A percentile compares a stretch with the other conserved stretches of the same genome.
These are phyloP conservation scores for Porites evermanni DNA, from an alignment of 92 coral and sea anemone species.

Conservation along the genomic window DNA sequence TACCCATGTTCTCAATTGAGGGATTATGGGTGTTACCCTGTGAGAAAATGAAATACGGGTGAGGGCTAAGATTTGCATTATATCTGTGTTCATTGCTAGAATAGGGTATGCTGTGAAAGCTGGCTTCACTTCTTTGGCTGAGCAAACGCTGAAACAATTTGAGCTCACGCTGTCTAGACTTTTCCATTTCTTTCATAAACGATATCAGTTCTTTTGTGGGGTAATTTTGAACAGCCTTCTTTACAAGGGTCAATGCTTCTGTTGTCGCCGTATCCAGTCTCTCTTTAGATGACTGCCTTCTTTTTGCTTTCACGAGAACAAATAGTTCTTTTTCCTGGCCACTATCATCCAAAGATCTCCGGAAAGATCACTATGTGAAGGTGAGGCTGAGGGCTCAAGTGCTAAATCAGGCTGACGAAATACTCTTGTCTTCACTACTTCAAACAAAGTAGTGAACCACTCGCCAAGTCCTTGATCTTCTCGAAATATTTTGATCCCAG, in stretches of 20 bases:
- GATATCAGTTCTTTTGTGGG: constrained; percentile 53
- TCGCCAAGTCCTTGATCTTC: constrained; percentile 64
- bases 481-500: constrained; percentile 65
- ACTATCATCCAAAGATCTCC: constrained; percentile 8
- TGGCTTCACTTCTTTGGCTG: constrained; percentile 32
- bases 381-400: constrained; percentile 53
- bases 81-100: constrained; percentile 33
- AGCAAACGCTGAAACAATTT: constrained; percentile 46
- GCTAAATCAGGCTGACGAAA: constrained; percentile 55
- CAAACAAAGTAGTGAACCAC: constrained; percentile 53
- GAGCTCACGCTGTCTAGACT: constrained; percentile 47
- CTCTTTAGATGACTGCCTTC: constrained; percentile 48
- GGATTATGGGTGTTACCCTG: no score
- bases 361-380: constrained; percentile 29
- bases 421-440: constrained; percentile 53
- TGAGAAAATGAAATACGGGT: neutral
- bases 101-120: constrained; percentile 31
- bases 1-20: no score
- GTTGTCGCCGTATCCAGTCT: constrained; percentile 31
- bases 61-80: constrained; percentile 19
- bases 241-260: constrained; percentile 46
- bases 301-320: constrained; percentile 29
- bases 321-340: constrained; percentile 31
- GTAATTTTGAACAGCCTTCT: constrained; percentile 47
- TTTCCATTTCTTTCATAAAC: constrained; percentile 50